Evolutionary conservation across 1,140 invertebrate species (phyloP), one percentile per base, ranked within the genome.

Genomic region (Hyposmocoma kahamanoa): DNA sequence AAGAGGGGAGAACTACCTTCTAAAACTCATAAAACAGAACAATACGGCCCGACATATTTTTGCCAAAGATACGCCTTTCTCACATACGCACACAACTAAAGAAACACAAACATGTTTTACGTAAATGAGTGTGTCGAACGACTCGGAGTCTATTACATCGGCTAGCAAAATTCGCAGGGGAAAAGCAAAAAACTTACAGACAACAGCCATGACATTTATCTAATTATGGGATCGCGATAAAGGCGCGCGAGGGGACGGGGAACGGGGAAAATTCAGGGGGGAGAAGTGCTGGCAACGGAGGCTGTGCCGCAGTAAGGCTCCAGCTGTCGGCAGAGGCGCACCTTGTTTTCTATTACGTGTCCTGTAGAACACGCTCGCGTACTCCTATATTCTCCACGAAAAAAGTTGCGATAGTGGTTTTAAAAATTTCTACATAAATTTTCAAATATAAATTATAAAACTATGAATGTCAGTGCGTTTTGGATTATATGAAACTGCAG

Each of bases 191-290:
- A 62, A 72, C 64, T 71, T 50, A 61, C 57, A 77, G 64, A 76
- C 68, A 76, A 70, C 66, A 74, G 67, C 63, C 77, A 75, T 81
- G 75, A 79, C 75, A 81, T 83, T 80, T 76, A 83, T 83, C 79
- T 83, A 80, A 83, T 83, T 83, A 83, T 61, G 68, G 67, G 52
- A 77, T 76, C 78, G 76, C 68, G 79, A 83, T 80, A 80, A 79
- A 65, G 66, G 67, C 54, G 67, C 36, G 63, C 45, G 54, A 56
- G 61, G 62, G 61, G 54, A n/a, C 53, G 47, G 46, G 49, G 51
- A 18, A 38, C 30, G 59, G 55, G 50, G 49, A 53, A 43, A 50
- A 48, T 50, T 50, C 34, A 47, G 51, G 19, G 32, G 41, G n/a
- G n/a, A n/a, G 53, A 44, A 42, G 56, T 50, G 39, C 52, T 39